Conservation (phyloP, 2,797 vertebrate genomes). For the Macropodus opercularis region DNA sequence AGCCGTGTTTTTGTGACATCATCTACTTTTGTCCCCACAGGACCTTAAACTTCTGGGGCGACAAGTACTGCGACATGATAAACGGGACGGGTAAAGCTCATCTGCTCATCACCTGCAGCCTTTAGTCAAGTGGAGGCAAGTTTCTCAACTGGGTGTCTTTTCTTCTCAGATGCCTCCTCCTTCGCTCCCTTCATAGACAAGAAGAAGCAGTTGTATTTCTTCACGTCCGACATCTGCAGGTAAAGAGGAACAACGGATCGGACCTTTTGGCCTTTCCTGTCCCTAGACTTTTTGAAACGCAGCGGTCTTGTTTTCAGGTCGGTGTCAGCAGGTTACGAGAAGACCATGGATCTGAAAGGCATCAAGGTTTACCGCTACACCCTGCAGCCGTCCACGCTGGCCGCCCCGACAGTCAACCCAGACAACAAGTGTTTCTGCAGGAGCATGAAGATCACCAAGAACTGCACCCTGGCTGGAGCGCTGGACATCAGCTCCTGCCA, state of each 20-base stretch:
- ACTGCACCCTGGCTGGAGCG: constrained; percentile 86
- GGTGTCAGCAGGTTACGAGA: constrained; percentile 82
- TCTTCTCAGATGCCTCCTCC: constrained; percentile 87
- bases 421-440: constrained; percentile 91
- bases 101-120: no score
- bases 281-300: no score
- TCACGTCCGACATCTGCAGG: constrained; percentile 97
- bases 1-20: no score
- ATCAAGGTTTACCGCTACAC: constrained; percentile 88
- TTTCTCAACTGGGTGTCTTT: constrained; percentile 3
- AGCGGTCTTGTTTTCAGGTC: constrained; percentile 82
- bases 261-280: constrained; percentile 21
- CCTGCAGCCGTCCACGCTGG: constrained; percentile 82
- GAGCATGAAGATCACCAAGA: constrained; percentile 64
- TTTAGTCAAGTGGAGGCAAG: background rate
- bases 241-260: constrained; percentile 78
- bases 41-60: constrained; percentile 81
- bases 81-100: constrained; percentile 91
- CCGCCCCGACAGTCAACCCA: constrained; percentile 79
- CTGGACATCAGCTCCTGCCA: constrained; percentile 88
- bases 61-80: constrained; percentile 87
- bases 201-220: constrained; percentile 83
- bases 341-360: constrained; percentile 80
- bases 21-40: constrained; percentile 59
- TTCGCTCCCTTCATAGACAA: constrained; percentile 90